phyloP scores from a whole-genome alignment of 2,113 vertebrate genomes.

The Castor canadensis region DNA sequence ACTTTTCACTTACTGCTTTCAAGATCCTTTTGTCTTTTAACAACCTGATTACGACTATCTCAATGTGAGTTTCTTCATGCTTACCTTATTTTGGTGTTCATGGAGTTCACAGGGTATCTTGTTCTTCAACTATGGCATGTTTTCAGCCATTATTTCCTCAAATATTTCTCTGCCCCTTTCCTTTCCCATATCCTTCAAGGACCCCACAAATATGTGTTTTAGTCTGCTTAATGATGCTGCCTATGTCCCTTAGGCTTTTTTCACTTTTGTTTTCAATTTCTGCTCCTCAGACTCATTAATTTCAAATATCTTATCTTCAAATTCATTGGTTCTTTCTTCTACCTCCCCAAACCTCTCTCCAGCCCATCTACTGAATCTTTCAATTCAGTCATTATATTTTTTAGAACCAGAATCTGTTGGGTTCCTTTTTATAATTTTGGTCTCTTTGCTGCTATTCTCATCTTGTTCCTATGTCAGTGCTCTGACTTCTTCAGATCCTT shows the following conservation, averaged over 20 bases:
- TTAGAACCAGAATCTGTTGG: background rate
- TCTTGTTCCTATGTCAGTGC: rapidly evolving
- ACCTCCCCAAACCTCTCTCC: background rate
- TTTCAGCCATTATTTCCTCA: background rate
- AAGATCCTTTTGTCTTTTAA: background rate
- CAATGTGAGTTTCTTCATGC: background rate
- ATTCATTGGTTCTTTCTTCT: too few species aligned
- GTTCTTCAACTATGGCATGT: background rate
- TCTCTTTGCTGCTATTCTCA: background rate
- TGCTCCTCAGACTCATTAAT: background rate
- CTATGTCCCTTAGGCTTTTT: background rate
- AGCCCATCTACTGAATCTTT: background rate
- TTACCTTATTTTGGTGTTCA: background rate
- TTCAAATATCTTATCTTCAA: background rate
- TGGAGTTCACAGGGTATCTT: background rate
- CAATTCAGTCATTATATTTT: background rate
- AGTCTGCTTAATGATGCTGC: background rate
- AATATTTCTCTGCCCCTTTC: background rate
- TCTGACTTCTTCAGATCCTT: background rate
- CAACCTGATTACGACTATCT: background rate
- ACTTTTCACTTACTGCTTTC: background rate
- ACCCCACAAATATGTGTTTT: background rate
- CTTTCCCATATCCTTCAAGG: background rate
- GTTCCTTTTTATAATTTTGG: background rate
- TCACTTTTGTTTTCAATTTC: background rate